phyloP scores from a whole-genome alignment of 2,888 invertebrate genomes.

The Eupithecia dodoneata region DNA sequence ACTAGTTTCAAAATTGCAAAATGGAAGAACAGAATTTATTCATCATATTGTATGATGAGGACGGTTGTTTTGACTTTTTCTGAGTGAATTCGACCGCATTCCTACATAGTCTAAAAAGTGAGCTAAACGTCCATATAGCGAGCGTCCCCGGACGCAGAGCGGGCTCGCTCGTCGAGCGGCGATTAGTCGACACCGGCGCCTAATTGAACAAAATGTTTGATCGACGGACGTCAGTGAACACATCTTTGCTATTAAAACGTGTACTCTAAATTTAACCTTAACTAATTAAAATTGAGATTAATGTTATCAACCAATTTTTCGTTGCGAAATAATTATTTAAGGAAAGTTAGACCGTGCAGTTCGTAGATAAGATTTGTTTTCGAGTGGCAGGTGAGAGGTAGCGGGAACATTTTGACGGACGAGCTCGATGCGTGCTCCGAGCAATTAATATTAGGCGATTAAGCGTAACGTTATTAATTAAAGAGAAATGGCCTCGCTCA shows the following conservation, averaged over 20 bases:
- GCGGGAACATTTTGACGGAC: constrained; percentile 24
- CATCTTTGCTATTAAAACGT: constrained; percentile 24
- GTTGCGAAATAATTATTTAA: background rate
- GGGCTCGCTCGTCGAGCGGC: constrained; percentile 36
- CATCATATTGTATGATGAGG: too few relatives aligned
- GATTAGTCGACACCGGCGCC: constrained; percentile 28
- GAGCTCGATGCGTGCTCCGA: constrained; percentile 18
- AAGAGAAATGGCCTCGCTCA: constrained; percentile 9
- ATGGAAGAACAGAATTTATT: background rate
- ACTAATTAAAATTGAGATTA: background rate
- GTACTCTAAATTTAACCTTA: constrained; percentile 2
- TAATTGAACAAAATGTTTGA: constrained; percentile 33
- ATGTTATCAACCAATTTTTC: background rate
- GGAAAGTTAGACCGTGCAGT: constrained; percentile 15
- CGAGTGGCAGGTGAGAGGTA: background rate
- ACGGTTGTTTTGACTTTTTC: too few relatives aligned
- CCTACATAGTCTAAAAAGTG: too few relatives aligned
- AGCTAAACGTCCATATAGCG: constrained; percentile 10
- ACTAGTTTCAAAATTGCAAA: background rate
- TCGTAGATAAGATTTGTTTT: constrained; percentile 9
- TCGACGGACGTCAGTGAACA: constrained; percentile 32
- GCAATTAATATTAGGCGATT: constrained; percentile 29
- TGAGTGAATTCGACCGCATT: background rate
- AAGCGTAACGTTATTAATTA: constrained; percentile 22
- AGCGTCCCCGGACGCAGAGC: constrained; percentile 1